These are phyloP conservation scores for Poeciliopsis infans DNA, from an alignment of 2,797 vertebrate genomes.

Conservation along the genomic window DNA sequence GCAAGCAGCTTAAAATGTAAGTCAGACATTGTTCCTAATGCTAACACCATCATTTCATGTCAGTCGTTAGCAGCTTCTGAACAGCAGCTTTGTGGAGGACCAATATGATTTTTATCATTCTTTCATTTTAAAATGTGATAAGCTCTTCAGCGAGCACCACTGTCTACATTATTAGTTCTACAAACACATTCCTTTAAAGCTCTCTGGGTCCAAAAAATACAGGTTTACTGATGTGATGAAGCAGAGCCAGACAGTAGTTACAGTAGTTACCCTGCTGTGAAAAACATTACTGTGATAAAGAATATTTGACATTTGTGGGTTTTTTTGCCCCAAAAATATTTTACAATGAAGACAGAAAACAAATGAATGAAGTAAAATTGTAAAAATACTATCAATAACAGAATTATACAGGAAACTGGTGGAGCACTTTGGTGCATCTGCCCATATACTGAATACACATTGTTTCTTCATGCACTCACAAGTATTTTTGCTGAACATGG, in stretches of 20 bases:
- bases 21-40: background rate
- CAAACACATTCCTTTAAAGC: constrained; percentile 21
- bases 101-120: background rate
- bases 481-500: constrained; percentile 18
- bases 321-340: background rate
- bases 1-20: background rate
- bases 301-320: constrained; percentile 11
- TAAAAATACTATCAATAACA: constrained; percentile 14
- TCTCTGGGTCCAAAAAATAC: constrained; percentile 22
- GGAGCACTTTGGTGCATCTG: constrained; percentile 49
- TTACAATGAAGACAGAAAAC: constrained; percentile 1
- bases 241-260: constrained; percentile 19
- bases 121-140: background rate
- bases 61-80: background rate
- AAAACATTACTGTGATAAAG: constrained; percentile 33
- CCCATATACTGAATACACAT: constrained; percentile 19
- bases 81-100: background rate
- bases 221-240: constrained; percentile 22
- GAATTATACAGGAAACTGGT: constrained; percentile 2
- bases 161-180: background rate
- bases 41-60: background rate
- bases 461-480: constrained; percentile 32
- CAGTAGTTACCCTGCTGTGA: constrained; percentile 24
- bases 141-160: background rate
- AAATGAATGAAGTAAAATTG: constrained; percentile 13